phyloP scores from a whole-genome alignment of 2,797 vertebrate genomes.

The Hippocampus kuda region DNA sequence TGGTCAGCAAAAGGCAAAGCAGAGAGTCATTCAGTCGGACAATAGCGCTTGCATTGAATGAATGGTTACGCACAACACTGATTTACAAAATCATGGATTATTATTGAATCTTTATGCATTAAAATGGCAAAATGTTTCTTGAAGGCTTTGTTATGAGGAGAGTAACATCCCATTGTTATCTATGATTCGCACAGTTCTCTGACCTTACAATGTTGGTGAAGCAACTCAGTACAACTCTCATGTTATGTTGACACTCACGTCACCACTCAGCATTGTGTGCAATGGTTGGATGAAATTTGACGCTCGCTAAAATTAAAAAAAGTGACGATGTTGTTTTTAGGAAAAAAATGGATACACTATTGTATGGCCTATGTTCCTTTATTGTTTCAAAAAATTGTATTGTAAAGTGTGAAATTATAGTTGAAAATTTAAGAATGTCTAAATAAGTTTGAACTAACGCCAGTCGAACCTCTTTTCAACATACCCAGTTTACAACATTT shows the following conservation, averaged over 20 bases:
- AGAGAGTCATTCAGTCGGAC: neutral
- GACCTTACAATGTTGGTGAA: neutral
- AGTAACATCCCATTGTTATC: neutral
- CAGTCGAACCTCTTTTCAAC: no score
- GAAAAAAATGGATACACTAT: no score
- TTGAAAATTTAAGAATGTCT: neutral
- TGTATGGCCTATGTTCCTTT: no score
- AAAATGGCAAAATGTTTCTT: neutral
- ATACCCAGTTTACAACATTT: no score
- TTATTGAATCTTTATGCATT: neutral
- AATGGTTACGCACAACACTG: neutral
- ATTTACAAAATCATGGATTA: neutral
- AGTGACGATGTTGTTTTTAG: no score
- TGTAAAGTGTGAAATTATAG: neutral
- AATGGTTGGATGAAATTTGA: no score
- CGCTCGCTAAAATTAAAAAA: no score
- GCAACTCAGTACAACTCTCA: no score
- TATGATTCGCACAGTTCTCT: neutral
- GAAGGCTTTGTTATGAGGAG: neutral
- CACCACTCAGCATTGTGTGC: no score
- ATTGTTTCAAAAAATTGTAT: no score
- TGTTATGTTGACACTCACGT: no score
- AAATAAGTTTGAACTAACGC: no score
- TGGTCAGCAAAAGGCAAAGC: slow-evolving; percentile 54
- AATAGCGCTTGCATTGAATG: neutral